A percentile compares a stretch with the other conserved stretches of the same genome.
Evolutionary conservation across 2,797 vertebrate genomes (phyloP).

Genomic region (Phataginus tricuspis): DNA sequence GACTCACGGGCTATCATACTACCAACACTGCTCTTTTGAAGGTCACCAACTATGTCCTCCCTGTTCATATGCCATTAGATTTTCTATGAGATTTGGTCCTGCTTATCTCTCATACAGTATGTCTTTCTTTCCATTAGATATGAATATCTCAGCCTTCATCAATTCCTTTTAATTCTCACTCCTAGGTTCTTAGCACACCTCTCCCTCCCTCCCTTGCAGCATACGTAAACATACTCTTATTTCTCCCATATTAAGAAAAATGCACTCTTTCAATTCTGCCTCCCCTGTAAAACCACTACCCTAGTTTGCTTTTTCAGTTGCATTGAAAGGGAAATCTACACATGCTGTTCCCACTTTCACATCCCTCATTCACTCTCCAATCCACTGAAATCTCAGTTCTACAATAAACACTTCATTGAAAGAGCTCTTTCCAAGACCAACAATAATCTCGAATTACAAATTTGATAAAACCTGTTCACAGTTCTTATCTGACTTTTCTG

Average conservation of each 20-base stretch:
- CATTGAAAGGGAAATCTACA: background rate
- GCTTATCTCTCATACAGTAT: background rate
- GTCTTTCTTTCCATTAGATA: background rate
- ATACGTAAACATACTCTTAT: background rate
- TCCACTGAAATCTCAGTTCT: background rate
- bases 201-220: background rate
- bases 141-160: background rate
- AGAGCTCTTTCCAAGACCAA: background rate
- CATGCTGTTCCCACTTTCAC: background rate
- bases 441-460: slow-evolving; percentile 30
- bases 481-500: slow-evolving; percentile 16
- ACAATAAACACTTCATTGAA: background rate
- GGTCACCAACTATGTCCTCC: background rate
- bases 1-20: background rate
- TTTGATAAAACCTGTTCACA: slow-evolving; percentile 1
- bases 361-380: background rate
- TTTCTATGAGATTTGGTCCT: background rate
- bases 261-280: background rate
- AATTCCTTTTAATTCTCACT: background rate
- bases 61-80: background rate
- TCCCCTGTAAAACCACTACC: background rate
- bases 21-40: background rate
- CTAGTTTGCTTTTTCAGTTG: background rate
- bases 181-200: background rate
- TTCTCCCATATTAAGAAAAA: background rate